Evolutionary conservation across 2,888 invertebrate genomes (phyloP), one percentile per base, ranked within the genome.

Genomic region (Harmothoe impar): DNA sequence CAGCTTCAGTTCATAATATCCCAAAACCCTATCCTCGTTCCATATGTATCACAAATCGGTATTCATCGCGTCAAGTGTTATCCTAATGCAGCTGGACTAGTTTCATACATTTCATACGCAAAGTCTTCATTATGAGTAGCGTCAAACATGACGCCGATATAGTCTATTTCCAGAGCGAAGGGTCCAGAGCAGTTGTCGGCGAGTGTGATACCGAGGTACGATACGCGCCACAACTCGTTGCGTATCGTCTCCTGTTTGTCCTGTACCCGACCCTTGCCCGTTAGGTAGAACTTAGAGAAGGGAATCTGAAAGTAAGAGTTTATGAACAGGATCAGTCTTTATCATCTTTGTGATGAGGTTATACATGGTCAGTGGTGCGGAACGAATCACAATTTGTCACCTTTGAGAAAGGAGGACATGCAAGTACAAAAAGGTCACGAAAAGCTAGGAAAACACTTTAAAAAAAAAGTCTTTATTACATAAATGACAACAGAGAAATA

Each of bases 121-220:
- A 97, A 98, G 92, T 97, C 97, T 96, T 99, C 99, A 0, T 96
- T 96, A 94, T 98, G 97, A 90, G 97, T 97, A 0, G 97, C 97
- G 96, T 99, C 98, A 94, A 96, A 97, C 95, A 98, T 97, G 72
- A 98, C 95, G 23, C 98, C 99, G 92, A 99, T 97, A 95, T 98
- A 99, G 96, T 99, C 99, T 90, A 98, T 97, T 96, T 98, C 99
- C 93, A 99, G 96, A 93, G 97, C 96, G 96, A 99, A 99, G 0
- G 97, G 97, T 0, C 99, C 99, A 92, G 97, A 97, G 92, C 97
- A 97, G 92, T 97, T 97, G 94, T 99, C 99, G 0, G 97, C 97
- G 31, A 98, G 96, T 0, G 98, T 97, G 92, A 99, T 97, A 1
- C 98, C 98, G 94, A 99, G 97, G 94, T 97, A 97, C 0, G 97